Evolutionary conservation across 2,113 vertebrate genomes (phyloP).

Genomic region (Megaceryle maxima): DNA sequence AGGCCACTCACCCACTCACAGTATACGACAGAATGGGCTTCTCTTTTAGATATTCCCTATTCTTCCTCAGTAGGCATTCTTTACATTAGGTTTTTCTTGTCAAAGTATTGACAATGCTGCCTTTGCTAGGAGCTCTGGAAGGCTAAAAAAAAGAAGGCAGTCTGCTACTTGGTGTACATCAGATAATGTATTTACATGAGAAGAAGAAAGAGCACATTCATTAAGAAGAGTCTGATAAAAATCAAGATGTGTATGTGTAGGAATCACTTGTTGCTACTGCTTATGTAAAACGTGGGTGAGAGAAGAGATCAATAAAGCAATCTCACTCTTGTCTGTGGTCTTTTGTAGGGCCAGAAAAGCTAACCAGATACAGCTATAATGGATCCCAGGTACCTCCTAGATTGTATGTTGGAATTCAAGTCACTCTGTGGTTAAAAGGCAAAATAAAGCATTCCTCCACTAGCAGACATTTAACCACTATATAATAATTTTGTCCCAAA

Average conservation of each 20-base stretch:
- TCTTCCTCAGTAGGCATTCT: neutral
- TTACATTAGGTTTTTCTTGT: neutral
- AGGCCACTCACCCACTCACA: neutral
- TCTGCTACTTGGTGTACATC: neutral
- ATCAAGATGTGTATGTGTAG: neutral
- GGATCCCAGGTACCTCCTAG: constrained; percentile 13
- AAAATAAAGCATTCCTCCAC: constrained; percentile 32
- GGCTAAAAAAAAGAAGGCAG: neutral
- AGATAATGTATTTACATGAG: neutral
- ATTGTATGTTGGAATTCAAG: neutral
- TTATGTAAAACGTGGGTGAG: neutral
- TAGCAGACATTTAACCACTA: constrained; percentile 45
- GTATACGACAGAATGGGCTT: neutral
- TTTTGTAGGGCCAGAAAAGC: neutral
- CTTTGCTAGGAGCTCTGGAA: neutral
- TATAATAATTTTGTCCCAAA: constrained; percentile 38
- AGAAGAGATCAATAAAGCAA: constrained; percentile 16
- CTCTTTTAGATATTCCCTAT: neutral
- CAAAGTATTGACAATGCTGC: neutral
- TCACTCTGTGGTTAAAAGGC: constrained; percentile 36
- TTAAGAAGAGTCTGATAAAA: neutral
- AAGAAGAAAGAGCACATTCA: neutral
- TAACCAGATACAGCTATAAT: constrained; percentile 8
- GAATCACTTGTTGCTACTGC: neutral
- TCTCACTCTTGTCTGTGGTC: neutral